These are phyloP conservation scores for Erebia aethiops DNA, from an alignment of 2,888 invertebrate species.

Conservation along the genomic window DNA sequence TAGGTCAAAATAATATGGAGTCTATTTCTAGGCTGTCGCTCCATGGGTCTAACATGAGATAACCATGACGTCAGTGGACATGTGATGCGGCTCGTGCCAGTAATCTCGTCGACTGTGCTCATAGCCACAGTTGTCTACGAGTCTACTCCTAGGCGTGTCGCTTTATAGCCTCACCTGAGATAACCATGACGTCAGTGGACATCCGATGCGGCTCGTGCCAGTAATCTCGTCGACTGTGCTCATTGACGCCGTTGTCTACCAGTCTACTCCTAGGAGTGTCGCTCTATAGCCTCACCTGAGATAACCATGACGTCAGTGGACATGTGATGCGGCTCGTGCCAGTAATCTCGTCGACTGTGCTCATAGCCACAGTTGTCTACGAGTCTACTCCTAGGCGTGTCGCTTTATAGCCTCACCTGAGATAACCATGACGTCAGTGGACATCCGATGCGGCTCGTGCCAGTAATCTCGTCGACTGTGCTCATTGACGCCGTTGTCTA, in stretches of 20 bases:
- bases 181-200: constrained; percentile 4
- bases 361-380: constrained; percentile 72
- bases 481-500: neutral
- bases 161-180: constrained; percentile 3
- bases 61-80: constrained; percentile 74
- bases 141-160: constrained; percentile 79
- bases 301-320: constrained; percentile 75
- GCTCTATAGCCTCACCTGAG: constrained; percentile 53
- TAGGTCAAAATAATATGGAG: no score
- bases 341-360: constrained; percentile 64
- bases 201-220: constrained; percentile 65
- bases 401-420: neutral
- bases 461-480: constrained; percentile 40
- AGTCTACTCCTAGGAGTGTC: neutral
- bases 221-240: constrained; percentile 63
- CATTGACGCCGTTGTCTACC: constrained; percentile 72
- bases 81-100: constrained; percentile 66
- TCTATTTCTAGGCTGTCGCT: no score
- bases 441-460: neutral
- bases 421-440: neutral
- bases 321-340: constrained; percentile 63
- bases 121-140: constrained; percentile 56
- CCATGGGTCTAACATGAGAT: no score
- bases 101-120: constrained; percentile 59
- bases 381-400: constrained; percentile 82